Conservation (phyloP, 2,888 invertebrate species). For the Stenodema calcarata region DNA sequence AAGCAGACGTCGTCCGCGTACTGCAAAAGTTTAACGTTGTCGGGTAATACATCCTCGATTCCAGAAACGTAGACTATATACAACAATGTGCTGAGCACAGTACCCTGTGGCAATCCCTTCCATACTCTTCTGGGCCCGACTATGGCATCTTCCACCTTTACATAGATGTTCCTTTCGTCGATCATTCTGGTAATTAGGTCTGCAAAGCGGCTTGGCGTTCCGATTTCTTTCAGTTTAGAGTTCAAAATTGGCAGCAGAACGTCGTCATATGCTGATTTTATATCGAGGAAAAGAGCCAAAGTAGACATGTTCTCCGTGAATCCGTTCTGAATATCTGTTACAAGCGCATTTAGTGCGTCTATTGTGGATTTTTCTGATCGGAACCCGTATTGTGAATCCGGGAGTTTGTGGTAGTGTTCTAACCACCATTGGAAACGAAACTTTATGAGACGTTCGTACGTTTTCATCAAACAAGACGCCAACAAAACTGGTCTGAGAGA, state of each 20-base stretch:
- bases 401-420: background rate
- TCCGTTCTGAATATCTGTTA: too few relatives aligned
- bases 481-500: background rate
- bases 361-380: background rate
- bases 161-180: background rate
- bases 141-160: background rate
- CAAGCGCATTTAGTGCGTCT: background rate
- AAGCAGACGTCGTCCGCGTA: background rate
- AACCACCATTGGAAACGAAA: background rate
- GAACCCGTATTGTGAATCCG: constrained; percentile 1
- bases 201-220: background rate
- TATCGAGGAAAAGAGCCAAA: background rate
- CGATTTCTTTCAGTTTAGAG: background rate
- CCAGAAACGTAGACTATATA: background rate
- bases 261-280: background rate
- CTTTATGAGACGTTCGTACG: background rate
- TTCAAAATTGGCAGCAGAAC: background rate
- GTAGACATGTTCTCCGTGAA: too few relatives aligned
- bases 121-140: background rate
- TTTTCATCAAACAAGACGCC: constrained; percentile 2
- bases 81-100: background rate
- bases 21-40: background rate
- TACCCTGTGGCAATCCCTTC: background rate
- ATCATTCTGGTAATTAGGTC: background rate
- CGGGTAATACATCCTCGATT: background rate